Base-by-base conservation (phyloP, 2,888 invertebrate species). In the Pristionchus fissidentatus region DNA sequence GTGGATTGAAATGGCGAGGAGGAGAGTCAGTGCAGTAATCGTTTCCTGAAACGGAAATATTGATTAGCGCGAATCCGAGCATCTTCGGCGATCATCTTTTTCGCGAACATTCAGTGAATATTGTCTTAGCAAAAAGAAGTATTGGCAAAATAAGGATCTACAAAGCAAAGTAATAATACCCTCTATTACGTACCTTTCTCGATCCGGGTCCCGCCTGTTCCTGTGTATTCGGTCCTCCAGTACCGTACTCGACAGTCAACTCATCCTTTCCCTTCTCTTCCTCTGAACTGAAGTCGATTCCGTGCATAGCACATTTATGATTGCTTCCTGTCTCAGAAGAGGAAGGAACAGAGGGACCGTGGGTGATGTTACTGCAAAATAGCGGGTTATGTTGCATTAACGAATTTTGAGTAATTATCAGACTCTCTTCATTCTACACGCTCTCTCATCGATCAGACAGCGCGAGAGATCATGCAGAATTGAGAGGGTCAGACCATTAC, bases 1-100 rank as follows among this genome's bases (percentile, higher is more conserved):
- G 29, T 79, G 79, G 22, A 79, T 79, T 35, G 57, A 79, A 46
- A 79, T 55, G 43, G 79, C 79, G 55, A 79, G 43, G 0, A 79
- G 57, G 3, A 79, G 41, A 2, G 79, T 43, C 26, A 79, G 79
- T 3, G 57, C 46, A 0, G 75, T 49, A 49, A 77, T 77, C 32
- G 46, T 49, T n/a, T 77, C 70, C 70, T 70, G 41, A 26, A 70
- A 70, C 15, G 1, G 26, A 22, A 15, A 55, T 22, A 22, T 55
- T 19, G 55, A 55, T 22, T 22, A 55, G 4, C 55, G 4, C 15
- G 7, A 22, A 19, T 7, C 55, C 4, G n/a, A 38, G 66, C 38
- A n/a, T 35, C n/a, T 43, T 60, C 29, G 32, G 10, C 13, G 29
- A 29, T 32, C 29, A n/a, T n/a, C 29, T 60, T 60, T 32, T 32